Evolutionary conservation across 2,113 vertebrate species (phyloP), one percentile per base, ranked within the genome.

Genomic region (Trematomus loennbergii): DNA sequence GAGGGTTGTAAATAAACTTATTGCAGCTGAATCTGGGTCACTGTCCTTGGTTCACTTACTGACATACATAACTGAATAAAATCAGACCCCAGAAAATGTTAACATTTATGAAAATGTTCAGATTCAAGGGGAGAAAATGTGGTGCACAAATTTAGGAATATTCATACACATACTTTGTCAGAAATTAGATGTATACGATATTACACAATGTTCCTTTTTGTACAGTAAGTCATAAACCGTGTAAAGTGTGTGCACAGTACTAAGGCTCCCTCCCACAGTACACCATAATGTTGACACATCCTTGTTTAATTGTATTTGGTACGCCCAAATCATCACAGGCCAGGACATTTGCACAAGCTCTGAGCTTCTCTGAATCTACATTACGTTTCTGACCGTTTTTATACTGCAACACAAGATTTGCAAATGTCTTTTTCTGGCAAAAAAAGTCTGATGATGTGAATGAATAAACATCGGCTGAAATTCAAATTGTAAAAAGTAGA

Each of bases 1-100:
- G 22, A 16, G 45, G 36, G 67, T 70, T 57, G 59, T 69, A 73
- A 72, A 71, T 83, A 77, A 78, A 83, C 40, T 76, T 48, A 64
- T 25, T 22, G 63, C 68, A 9, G 68, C 54, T 63, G 43, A 20
- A 81, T 83, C 69, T 79, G 46, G 80, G 80, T 89, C 88, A 73
- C 22, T 25, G 76, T 80, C 60, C 66, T 58, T 48, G 13, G 33
- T 65, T 61, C 65, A 79, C 53, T 73, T 81, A 57, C 18, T 62
- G 74, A 81, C 67, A 15, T 18, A 65, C 43, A 62, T 10, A 48
- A 66, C 18, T 49, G 54, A 79, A 76, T 15, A 63, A 73, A 46
- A 33, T 57, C n/a, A 13, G 25, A 50, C 12, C 25, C 18, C 3
- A 11, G 33, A 62, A 72, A 45, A 46, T 29, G 36, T 49, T 12